These are phyloP conservation scores for Cichlasoma orientale DNA, from an alignment of 2,797 vertebrate species.

Conservation along the genomic window DNA sequence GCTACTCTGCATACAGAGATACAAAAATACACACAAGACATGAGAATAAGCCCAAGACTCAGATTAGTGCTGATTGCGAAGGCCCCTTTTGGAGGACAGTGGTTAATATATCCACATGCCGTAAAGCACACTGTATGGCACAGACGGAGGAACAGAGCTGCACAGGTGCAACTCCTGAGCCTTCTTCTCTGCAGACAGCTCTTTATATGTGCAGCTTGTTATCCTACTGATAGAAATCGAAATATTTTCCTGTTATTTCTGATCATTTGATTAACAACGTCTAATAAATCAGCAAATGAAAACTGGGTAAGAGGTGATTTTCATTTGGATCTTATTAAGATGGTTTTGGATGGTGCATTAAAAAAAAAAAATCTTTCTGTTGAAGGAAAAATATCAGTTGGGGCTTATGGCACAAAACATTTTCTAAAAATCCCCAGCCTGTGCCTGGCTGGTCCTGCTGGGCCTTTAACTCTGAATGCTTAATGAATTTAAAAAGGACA, in stretches of 20 bases:
- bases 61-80: conserved; percentile 38
- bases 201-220: not conserved
- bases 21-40: conserved; percentile 29
- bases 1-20: conserved; percentile 1
- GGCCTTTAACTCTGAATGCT: not conserved
- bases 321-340: not conserved
- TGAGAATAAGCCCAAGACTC: not conserved
- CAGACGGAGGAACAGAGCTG: not conserved
- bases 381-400: not conserved
- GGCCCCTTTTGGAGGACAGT: not conserved
- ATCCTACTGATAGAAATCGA: not conserved
- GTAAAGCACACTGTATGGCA: not conserved
- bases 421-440: not conserved
- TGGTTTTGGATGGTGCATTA: too few relatives aligned
- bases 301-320: not conserved
- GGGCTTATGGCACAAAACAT: not conserved
- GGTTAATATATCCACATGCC: not conserved
- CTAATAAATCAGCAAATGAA: not conserved
- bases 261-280: not conserved
- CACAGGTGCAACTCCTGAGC: not conserved
- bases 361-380: too few relatives aligned
- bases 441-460: not conserved
- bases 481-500: not conserved
- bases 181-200: too few relatives aligned
- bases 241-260: not conserved